Conservation (phyloP, 2,797 vertebrate genomes). For the Gymnopithys bicolor region DNA sequence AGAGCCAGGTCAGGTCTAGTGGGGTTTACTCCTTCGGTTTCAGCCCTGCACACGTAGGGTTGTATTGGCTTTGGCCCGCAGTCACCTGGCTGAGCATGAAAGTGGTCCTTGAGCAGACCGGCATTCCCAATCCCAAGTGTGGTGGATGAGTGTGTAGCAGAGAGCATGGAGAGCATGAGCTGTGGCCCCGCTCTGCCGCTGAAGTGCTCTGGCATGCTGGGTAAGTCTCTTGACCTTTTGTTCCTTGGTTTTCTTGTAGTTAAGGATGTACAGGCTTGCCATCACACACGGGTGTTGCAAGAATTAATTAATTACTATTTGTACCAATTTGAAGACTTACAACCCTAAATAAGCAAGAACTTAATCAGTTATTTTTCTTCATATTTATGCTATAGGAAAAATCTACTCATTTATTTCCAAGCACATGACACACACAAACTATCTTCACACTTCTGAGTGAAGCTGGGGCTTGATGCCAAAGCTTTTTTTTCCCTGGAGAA, state of each 20-base stretch:
- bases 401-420: constrained; percentile 47
- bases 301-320: constrained; percentile 21
- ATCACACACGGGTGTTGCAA: neutral
- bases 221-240: neutral
- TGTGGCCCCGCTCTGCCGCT: accelerated
- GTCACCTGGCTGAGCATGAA: neutral
- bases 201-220: neutral
- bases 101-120: neutral
- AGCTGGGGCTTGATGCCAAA: constrained; percentile 38
- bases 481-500: constrained; percentile 30
- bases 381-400: constrained; percentile 17
- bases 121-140: accelerated
- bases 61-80: neutral
- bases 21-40: neutral
- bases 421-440: constrained; percentile 13
- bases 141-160: neutral
- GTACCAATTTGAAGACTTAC: neutral
- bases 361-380: constrained; percentile 27
- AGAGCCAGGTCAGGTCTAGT: neutral
- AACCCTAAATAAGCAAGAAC: neutral
- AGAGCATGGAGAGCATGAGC: neutral
- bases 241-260: neutral
- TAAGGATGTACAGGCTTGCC: neutral
- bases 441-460: constrained; percentile 60
- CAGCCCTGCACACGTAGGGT: neutral